phyloP scores from a whole-genome alignment of 2,797 vertebrate genomes.

The Neosalanx taihuensis region DNA sequence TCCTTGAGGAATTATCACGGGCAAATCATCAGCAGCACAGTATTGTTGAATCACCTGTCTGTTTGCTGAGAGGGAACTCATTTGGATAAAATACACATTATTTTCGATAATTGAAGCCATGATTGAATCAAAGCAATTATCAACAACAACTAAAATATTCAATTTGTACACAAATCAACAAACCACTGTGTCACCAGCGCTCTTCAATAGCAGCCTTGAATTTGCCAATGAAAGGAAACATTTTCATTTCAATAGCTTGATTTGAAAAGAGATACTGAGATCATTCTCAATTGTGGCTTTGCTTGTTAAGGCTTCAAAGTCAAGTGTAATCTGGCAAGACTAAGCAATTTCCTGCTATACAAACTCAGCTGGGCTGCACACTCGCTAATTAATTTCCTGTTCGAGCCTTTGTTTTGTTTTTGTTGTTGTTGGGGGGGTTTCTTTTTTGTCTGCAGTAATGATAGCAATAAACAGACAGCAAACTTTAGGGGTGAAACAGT shows the following conservation, averaged over 20 bases:
- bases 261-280: conserved; percentile 1
- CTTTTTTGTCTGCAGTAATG: conserved; percentile 28
- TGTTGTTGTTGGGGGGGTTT: not conserved
- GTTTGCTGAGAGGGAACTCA: not conserved
- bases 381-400: conserved; percentile 42
- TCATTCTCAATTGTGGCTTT: not conserved
- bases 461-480: conserved; percentile 31
- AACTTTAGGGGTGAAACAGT: conserved; percentile 10
- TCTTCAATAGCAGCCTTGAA: conserved; percentile 11
- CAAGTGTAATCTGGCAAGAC: conserved; percentile 11
- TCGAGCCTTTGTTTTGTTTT: conserved; percentile 2
- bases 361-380: conserved; percentile 3
- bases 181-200: not conserved
- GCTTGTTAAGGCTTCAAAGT: conserved; percentile 2
- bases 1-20: not conserved
- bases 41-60: conserved; percentile 11
- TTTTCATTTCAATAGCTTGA: not conserved
- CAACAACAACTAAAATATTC: conserved; percentile 17
- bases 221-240: conserved; percentile 2
- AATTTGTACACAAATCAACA: conserved; percentile 21
- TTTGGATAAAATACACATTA: conserved; percentile 24
- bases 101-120: conserved; percentile 16
- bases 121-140: conserved; percentile 26
- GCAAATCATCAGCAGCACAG: not conserved
- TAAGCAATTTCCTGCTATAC: conserved; percentile 10